Conservation (phyloP, 2,797 vertebrate genomes). For the Euphonia xanthogaster region DNA sequence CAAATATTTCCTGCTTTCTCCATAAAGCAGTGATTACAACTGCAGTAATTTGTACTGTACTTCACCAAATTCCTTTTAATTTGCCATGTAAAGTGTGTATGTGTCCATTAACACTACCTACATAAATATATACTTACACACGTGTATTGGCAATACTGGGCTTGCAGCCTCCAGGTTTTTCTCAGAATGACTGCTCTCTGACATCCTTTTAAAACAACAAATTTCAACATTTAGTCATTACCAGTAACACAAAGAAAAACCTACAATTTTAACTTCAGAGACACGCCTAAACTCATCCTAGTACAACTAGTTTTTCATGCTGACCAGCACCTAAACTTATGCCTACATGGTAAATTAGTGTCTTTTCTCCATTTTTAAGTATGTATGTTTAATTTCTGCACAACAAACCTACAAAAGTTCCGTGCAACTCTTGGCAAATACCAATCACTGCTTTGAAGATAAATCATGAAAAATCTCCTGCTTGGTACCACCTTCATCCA, state of each 20-base stretch:
- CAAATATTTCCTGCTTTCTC: background rate
- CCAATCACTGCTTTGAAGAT: background rate
- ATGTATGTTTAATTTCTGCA: background rate
- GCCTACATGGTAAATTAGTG: background rate
- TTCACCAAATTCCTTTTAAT: background rate
- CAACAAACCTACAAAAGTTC: background rate
- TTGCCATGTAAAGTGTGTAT: rapidly evolving
- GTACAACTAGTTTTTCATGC: background rate
- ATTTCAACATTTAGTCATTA: background rate
- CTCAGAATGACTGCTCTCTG: background rate
- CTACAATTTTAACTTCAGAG: background rate
- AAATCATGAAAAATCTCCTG: background rate
- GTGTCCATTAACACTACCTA: background rate
- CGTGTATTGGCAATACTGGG: background rate
- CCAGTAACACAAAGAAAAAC: background rate
- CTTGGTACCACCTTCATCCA: background rate
- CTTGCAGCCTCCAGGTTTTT: background rate
- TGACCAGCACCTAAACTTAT: background rate
- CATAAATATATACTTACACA: background rate
- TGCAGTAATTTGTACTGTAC: background rate
- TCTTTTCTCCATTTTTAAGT: background rate
- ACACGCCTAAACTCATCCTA: background rate
- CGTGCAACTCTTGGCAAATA: background rate
- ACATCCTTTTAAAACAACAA: background rate
- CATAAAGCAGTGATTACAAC: background rate